A percentile compares a stretch with the other conserved stretches of the same genome.
Evolutionary conservation across 2,113 vertebrate species (phyloP).

Genomic region (Caretta caretta): DNA sequence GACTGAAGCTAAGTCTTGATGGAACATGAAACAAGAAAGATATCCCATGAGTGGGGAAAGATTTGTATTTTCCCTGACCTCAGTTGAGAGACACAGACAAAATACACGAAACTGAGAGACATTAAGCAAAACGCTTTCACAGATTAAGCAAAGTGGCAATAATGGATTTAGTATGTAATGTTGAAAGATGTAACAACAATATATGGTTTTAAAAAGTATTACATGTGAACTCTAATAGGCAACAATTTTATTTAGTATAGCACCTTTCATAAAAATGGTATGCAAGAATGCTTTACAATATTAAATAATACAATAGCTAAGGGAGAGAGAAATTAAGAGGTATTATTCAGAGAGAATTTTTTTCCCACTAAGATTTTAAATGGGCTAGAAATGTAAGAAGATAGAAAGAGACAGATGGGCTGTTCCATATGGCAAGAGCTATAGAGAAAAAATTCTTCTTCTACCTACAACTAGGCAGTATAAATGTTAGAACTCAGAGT

Average conservation of each 20-base stretch:
- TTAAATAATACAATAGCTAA: conserved; percentile 2
- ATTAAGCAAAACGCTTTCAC: conserved; percentile 1
- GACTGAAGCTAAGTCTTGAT: not conserved
- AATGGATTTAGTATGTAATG: conserved; percentile 18
- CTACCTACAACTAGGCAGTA: not conserved
- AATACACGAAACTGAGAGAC: not conserved
- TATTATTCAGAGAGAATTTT: not conserved
- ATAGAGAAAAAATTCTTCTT: not conserved
- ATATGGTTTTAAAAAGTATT: not conserved
- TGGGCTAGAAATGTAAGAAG: not conserved
- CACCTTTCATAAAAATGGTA: not conserved
- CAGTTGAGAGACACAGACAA: not conserved
- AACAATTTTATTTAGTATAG: not conserved
- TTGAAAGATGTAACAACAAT: not conserved
- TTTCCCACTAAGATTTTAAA: not conserved
- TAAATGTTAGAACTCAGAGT: not conserved
- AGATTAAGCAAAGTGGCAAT: conserved; percentile 20
- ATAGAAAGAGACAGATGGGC: not conserved
- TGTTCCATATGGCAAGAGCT: not conserved
- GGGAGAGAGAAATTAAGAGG: not conserved
- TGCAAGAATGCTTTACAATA: not conserved
- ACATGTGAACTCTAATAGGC: not conserved
- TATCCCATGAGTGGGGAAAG: not conserved
- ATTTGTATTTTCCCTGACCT: conserved; percentile 35
- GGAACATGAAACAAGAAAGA: not conserved